Conservation (phyloP, 2,797 vertebrate species). For the Paratrypauchen microcephalus region DNA sequence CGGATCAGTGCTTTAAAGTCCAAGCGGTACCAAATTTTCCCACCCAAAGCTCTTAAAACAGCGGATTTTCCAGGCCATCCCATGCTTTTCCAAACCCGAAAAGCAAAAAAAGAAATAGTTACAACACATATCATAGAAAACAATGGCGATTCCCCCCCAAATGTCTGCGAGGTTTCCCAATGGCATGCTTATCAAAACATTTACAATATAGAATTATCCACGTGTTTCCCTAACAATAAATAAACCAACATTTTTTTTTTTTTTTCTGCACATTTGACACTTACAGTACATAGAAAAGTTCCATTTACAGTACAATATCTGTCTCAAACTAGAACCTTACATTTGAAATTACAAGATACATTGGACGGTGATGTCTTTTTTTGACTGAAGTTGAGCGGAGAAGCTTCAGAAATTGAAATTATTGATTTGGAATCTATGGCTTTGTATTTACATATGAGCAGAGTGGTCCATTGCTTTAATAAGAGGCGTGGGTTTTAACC, state of each 20-base stretch:
- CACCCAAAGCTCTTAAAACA: slow-evolving; percentile 51
- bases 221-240: slow-evolving; percentile 83
- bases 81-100: slow-evolving; percentile 75
- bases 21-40: slow-evolving; percentile 33
- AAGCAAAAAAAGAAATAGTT: slow-evolving; percentile 68
- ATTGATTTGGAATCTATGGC: slow-evolving; percentile 46
- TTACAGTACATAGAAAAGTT: slow-evolving; percentile 77
- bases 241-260: slow-evolving; percentile 86
- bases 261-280: slow-evolving; percentile 86
- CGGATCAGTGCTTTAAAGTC: slow-evolving; percentile 31
- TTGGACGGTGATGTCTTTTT: slow-evolving; percentile 80
- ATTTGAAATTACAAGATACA: slow-evolving; percentile 86
- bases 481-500: neutral
- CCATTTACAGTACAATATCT: slow-evolving; percentile 79
- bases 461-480: slow-evolving; percentile 48
- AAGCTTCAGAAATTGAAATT: slow-evolving; percentile 39
- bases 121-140: slow-evolving; percentile 65
- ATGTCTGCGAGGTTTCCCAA: slow-evolving; percentile 72
- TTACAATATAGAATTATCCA: slow-evolving; percentile 83
- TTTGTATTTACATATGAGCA: slow-evolving; percentile 54
- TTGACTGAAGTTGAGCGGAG: slow-evolving; percentile 15
- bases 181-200: slow-evolving; percentile 90
- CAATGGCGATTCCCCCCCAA: slow-evolving; percentile 61
- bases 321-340: slow-evolving; percentile 85
- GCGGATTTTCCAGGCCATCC: slow-evolving; percentile 66